A percentile compares a stretch with the other conserved stretches of the same genome.
These are phyloP conservation scores for Norana najaformis DNA, from an alignment of 2,888 invertebrate genomes.

Conservation along the genomic window DNA sequence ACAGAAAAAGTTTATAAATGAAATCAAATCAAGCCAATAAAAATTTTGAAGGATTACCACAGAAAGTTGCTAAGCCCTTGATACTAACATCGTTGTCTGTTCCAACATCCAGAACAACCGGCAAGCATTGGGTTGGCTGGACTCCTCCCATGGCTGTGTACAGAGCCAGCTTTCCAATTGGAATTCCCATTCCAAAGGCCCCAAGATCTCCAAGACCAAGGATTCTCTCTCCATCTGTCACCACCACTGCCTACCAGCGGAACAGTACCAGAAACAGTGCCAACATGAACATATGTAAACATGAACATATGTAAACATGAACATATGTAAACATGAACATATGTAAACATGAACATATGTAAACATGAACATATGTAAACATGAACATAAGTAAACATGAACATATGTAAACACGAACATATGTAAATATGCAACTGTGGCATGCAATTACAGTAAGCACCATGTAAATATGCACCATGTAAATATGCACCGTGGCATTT, in stretches of 20 bases:
- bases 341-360: too few species aligned
- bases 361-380: too few species aligned
- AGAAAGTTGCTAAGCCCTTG: neutral
- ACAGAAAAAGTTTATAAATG: too few species aligned
- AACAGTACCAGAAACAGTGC: too few species aligned
- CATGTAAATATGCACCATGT: too few species aligned
- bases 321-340: too few species aligned
- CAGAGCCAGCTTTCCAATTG: constrained; percentile 91
- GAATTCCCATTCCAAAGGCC: constrained; percentile 97
- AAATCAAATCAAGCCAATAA: too few species aligned
- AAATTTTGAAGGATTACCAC: too few species aligned
- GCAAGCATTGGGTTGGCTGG: constrained; percentile 83
- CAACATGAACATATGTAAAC: neutral
- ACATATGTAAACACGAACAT: too few species aligned
- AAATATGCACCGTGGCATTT: neutral
- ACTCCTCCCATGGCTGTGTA: constrained; percentile 97
- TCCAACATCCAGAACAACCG: constrained; percentile 90
- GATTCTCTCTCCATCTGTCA: constrained; percentile 97
- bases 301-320: neutral
- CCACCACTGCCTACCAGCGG: constrained; percentile 70
- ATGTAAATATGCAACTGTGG: too few species aligned
- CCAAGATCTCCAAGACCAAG: constrained; percentile 96
- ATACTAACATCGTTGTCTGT: constrained; percentile 79
- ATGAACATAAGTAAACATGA: too few species aligned
- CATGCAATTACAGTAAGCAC: too few species aligned